These are phyloP conservation scores for Scelioninae gen. 1 DNA, from an alignment of 2,888 invertebrate genomes.

Conservation along the genomic window DNA sequence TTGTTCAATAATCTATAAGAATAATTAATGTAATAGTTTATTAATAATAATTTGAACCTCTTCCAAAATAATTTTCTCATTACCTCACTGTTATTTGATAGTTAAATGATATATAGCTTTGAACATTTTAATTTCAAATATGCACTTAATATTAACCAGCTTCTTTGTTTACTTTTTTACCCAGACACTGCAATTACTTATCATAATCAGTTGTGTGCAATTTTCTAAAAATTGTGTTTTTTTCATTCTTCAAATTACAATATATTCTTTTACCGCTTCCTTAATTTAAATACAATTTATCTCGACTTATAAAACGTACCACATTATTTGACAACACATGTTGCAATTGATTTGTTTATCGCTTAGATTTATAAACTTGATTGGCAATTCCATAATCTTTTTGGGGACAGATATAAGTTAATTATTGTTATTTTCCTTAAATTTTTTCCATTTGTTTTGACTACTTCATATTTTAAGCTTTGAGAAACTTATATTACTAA, in stretches of 20 bases:
- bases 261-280: background rate
- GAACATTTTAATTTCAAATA: slow-evolving; percentile 20
- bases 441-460: background rate
- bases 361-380: background rate
- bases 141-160: background rate
- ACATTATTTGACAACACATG: background rate
- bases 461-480: background rate
- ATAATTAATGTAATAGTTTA: background rate
- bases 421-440: too few species aligned
- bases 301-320: background rate
- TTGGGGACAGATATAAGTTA: too few species aligned
- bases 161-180: slow-evolving; percentile 7
- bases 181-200: slow-evolving; percentile 14
- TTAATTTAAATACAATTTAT: background rate
- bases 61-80: background rate
- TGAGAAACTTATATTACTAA: background rate
- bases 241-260: background rate
- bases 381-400: background rate
- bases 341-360: background rate
- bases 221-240: background rate
- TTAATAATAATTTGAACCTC: background rate
- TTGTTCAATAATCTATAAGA: too few species aligned
- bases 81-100: slow-evolving; percentile 14
- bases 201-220: slow-evolving; percentile 8
- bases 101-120: slow-evolving; percentile 4